phyloP scores from a whole-genome alignment of 2,888 invertebrate species.

The Teleogryllus oceanicus region DNA sequence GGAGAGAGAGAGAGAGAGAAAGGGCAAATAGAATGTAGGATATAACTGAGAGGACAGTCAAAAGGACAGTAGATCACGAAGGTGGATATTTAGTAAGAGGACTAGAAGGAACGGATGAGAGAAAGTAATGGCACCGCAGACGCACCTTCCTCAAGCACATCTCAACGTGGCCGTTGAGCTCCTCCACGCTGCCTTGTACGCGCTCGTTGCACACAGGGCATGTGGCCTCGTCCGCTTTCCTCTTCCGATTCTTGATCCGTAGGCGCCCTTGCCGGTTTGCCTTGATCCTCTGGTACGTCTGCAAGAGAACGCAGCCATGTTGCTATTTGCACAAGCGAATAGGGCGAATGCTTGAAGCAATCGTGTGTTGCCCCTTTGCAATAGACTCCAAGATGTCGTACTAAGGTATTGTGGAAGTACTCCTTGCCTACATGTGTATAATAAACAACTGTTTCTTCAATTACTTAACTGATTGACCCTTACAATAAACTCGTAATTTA shows the following conservation, averaged over 20 bases:
- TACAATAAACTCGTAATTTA: too few relatives aligned
- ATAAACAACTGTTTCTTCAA: neutral
- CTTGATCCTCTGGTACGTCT: conserved; percentile 70
- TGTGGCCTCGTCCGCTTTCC: conserved; percentile 62
- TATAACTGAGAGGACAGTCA: too few relatives aligned
- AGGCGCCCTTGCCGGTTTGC: conserved; percentile 68
- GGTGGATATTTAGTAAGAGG: too few relatives aligned
- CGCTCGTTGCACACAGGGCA: conserved; percentile 82
- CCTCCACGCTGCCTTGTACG: conserved; percentile 58
- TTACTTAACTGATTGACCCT: too few relatives aligned
- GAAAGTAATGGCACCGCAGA: neutral
- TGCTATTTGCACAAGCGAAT: too few relatives aligned
- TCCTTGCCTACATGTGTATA: conserved; percentile 20
- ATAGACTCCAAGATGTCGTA: too few relatives aligned
- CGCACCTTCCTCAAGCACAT: conserved; percentile 61
- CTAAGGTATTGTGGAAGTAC: too few relatives aligned
- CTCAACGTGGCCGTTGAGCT: conserved; percentile 71
- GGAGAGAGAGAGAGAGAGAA: neutral
- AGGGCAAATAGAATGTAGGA: too few relatives aligned
- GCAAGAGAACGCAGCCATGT: conserved; percentile 38
- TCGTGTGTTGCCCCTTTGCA: too few relatives aligned
- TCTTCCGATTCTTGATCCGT: conserved; percentile 64
- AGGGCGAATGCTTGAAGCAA: too few relatives aligned
- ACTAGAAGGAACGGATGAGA: too few relatives aligned
- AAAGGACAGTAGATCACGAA: too few relatives aligned